These are phyloP conservation scores for Pyrrhura leucotis DNA, from an alignment of 2,797 vertebrate genomes.

Conservation along the genomic window DNA sequence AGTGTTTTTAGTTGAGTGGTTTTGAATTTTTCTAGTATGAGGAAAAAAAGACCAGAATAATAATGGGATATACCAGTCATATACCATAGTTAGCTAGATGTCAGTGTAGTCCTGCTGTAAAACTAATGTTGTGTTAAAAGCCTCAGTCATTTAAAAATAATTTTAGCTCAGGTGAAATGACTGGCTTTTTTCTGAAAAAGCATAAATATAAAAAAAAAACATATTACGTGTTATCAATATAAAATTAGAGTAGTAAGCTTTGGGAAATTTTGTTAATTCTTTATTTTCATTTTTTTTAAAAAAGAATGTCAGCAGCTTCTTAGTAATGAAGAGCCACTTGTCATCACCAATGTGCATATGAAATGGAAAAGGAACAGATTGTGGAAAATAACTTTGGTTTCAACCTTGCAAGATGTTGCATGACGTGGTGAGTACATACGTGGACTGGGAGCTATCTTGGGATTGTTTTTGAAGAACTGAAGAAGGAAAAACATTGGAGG, in stretches of 20 bases:
- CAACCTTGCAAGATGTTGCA: conserved; percentile 1
- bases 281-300: neutral
- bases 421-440: conserved; percentile 24
- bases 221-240: neutral
- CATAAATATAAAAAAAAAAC: neutral
- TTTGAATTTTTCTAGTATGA: neutral
- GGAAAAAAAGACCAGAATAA: neutral
- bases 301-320: neutral
- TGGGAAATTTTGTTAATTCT: neutral
- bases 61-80: neutral
- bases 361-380: conserved; percentile 35
- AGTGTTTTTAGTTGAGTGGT: neutral
- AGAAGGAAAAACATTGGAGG: neutral
- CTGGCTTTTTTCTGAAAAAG: neutral
- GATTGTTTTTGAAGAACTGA: neutral
- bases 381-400: conserved; percentile 7
- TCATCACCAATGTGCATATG: neutral
- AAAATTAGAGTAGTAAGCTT: neutral
- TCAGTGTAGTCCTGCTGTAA: neutral
- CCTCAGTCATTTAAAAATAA: neutral
- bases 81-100: neutral
- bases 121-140: neutral
- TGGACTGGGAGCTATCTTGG: neutral
- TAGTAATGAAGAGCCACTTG: neutral
- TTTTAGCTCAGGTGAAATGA: neutral